Evolutionary conservation across 2,888 invertebrate species (phyloP), one percentile per base, ranked within the genome.

Genomic region (Argyra leucocephala): DNA sequence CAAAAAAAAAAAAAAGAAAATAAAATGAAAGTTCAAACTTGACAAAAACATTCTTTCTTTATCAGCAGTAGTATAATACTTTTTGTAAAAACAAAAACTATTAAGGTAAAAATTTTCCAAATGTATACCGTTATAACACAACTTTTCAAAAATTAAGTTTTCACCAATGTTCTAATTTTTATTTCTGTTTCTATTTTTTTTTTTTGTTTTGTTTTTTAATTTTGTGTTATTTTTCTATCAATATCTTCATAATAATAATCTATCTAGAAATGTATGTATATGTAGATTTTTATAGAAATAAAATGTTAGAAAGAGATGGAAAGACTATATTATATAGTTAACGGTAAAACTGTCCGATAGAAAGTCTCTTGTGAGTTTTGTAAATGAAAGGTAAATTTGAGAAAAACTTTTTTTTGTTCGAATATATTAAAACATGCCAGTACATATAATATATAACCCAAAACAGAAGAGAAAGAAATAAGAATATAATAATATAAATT

Each of bases 341-440:
- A 48, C 48, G n/a, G 48, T 48, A 48, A 48, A 48, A 48, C 15
- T 48, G 48, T 48, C 48, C 48, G 48, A 48, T 48, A 18, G 18
- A 48, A 48, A 48, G 15, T 48, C 48, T 48, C 48, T 48, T 48
- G 48, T 18, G 48, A 48, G 48, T 48, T 48, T 48, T 48, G 2
- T 48, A 48, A 48, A 48, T 48, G 48, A 48, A 48, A 48, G 48
- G 48, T 48, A 48, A 48, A 48, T 48, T 48, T 48, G 18, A 48
- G 48, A 48, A 48, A 31, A 48, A 48, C 48, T 31, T 31, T 31
- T 26, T 26, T 31, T 31, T 31, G 12, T 48, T 5, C 2, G 48
- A 48, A 48, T 48, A 48, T 48, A 48, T 48, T 48, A 48, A 48
- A 18, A 48, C 48, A 48, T 48, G 4, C 18, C 2, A 3, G 5